These are phyloP conservation scores for Leucoma salicis DNA, from an alignment of 2,888 invertebrate genomes.

Conservation along the genomic window DNA sequence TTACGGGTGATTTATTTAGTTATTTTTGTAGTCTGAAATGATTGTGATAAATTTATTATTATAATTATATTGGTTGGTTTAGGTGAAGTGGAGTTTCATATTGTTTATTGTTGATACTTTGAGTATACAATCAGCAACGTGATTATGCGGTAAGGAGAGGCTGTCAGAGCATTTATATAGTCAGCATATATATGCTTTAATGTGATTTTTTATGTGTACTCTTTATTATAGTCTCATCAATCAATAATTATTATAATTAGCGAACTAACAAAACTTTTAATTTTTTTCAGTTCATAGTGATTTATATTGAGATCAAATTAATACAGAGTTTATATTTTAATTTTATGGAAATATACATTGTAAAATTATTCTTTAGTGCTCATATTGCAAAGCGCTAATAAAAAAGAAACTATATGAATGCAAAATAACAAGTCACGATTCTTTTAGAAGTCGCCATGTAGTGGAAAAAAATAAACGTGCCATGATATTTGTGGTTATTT, in stretches of 20 bases:
- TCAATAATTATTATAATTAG: slow-evolving; percentile 71
- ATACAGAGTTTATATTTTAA: slow-evolving; percentile 81
- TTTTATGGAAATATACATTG: slow-evolving; percentile 78
- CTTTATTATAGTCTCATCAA: slow-evolving; percentile 81
- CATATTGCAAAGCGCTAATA: slow-evolving; percentile 70
- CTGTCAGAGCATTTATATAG: slow-evolving; percentile 79
- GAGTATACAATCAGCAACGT: slow-evolving; percentile 50
- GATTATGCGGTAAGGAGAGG: slow-evolving; percentile 51
- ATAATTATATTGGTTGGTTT: slow-evolving; percentile 64
- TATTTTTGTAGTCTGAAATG: slow-evolving; percentile 74
- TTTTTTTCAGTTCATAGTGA: slow-evolving; percentile 77
- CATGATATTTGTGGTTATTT: slow-evolving; percentile 81
- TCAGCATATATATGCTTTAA: slow-evolving; percentile 83
- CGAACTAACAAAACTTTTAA: slow-evolving; percentile 78
- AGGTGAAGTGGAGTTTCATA: slow-evolving; percentile 52
- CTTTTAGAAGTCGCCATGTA: slow-evolving; percentile 83
- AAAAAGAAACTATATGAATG: slow-evolving; percentile 76
- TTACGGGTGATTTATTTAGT: slow-evolving; percentile 58
- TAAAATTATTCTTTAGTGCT: slow-evolving; percentile 76
- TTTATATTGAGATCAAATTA: slow-evolving; percentile 79
- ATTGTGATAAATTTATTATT: slow-evolving; percentile 74
- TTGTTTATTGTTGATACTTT: slow-evolving; percentile 72
- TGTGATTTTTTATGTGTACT: slow-evolving; percentile 83
- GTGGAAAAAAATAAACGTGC: slow-evolving; percentile 84
- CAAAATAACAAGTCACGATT: slow-evolving; percentile 82